Evolutionary conservation across 2,797 vertebrate genomes (phyloP), one percentile per base, ranked within the genome.

Genomic region (Platyrinchus mystaceus): DNA sequence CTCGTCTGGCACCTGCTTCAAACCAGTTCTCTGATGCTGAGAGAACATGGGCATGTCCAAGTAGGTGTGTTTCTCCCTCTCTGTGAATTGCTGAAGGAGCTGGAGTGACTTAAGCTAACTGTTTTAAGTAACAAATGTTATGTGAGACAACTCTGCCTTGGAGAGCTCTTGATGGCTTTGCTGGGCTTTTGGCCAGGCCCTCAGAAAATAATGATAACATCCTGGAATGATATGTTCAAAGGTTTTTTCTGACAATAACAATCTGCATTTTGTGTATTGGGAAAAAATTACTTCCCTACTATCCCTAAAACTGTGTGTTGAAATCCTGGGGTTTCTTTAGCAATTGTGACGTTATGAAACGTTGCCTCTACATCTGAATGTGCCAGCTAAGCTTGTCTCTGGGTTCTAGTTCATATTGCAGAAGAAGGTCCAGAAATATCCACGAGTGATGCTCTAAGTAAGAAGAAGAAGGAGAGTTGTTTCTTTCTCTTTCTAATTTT

Each of bases 51-150:
- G 3, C n/a, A 9, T 7, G 28, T 7, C 70, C 59, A 20, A 39
- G 43, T 27, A 14, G 28, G 3, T 8, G 30, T 69, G 39, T 24
- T 3, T 79, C 18, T 67, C 27, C n/a, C 34, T 78, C 44, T 44
- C n/a, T 18, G 3, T 3, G 14, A 50, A 5, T 5, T 55, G 36
- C 55, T 52, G 50, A n/a, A 59, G 67, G 63, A 87, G 14, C 14
- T 67, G 7, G 22, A 13, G 28, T n/a, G 36, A 26, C 1, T 49
- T 2, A 21, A 56, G 17, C 8, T 2, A 64, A 28, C 9, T 30
- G 3, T 24, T 60, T 52, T 14, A 23, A 34, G 20, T 39, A n/a
- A 6, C 24, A 84, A 49, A 47, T 1, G 0, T 18, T 10, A 5
- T 5, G 13, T 52, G 53, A 52, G 39, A 34, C 62, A 43, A 24